Evolutionary conservation across 2,888 invertebrate genomes (phyloP), one percentile per base, ranked within the genome.

Genomic region (Phlogophora meticulosa): DNA sequence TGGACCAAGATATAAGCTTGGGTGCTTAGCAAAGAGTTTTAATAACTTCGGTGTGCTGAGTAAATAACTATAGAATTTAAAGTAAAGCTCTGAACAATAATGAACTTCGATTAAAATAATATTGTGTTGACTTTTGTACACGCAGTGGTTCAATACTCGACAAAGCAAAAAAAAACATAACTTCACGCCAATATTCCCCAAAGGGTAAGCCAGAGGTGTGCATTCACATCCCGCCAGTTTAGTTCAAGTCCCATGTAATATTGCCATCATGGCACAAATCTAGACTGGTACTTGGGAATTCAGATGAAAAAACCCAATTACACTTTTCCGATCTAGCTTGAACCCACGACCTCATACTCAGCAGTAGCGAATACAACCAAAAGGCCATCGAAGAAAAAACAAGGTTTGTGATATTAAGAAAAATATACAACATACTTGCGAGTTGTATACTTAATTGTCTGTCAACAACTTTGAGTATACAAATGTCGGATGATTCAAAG

Each of bases 41-140:
- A 70, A 81, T 76, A 65, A 65, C 61, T 62, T 60, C 42, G 28
- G 15, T 59, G n/a, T 43, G 40, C 32, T 57, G n/a, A 28, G 55
- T 48, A 56, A 76, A 51, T 61, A 78, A 55, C 42, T 61, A 76
- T 61, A 46, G 5, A 63, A 32, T 34, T 46, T 9, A 28, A 69
- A 61, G 20, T 34, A 32, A 56, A 43, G 5, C 28, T 42, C 2
- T 22, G 11, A 28, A 20, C 10, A 38, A 51, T 40, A 58, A 22
- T 42, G 20, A 42, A 32, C 20, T 69, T 57, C 20, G 15, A 17
- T 48, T 36, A 24, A 32, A 49, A 24, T 43, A 3, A 34, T 36
- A 49, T 22, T n/a, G 9, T 49, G 1, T 34, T 22, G 2, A 28
- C 5, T 22, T n/a, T 22, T 43, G 7, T 36, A 3, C 34, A 32